Evolutionary conservation across 2,113 vertebrate species (phyloP), one percentile per base, ranked within the genome.

Genomic region (Rhinoderma darwinii): DNA sequence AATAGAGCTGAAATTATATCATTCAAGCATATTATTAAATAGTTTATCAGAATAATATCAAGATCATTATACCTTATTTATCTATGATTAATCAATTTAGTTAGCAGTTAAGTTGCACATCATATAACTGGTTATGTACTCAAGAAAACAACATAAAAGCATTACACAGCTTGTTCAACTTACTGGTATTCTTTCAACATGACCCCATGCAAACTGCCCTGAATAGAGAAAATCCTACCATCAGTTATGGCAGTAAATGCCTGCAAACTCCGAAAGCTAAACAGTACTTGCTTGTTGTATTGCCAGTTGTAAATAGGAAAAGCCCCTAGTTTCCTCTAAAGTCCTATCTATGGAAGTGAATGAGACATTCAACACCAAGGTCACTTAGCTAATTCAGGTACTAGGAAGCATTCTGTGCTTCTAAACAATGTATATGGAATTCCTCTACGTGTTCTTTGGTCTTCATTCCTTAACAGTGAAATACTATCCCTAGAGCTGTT

Each of bases 311-410:
- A 70, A 14, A 70, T 70, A 37, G 7, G 32, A 70, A 70, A 37
- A 70, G 66, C 66, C 32, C 39, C 17, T 22, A 18, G 17, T 37
- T 20, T 10, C 63, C 32, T 17, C 66, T 70, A 17, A 37, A 37
- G 32, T 70, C 6, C 66, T 37, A 32, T 1, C 5, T 37, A 5
- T 70, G 32, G 15, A 70, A 37, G 35, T 22, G 35, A 70, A 37
- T 20, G 18, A 70, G 66, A 37, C 32, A 70, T 22, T 37, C 17
- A 70, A 20, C 18, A 70, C 17, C 15, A 70, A 70, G 66, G 66
- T 70, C 66, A 37, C 66, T 70, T 37, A 70, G 30, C 66, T 70
- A 39, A 70, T 70, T 37, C 35, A 70, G 35, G 66, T 39, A 70
- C 66, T 17, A 37, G 18, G 32, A 70, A 39, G 66, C 66, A 70